Evolutionary conservation across 2,113 vertebrate genomes (phyloP).

Genomic region (Illadopsis cleaveri): DNA sequence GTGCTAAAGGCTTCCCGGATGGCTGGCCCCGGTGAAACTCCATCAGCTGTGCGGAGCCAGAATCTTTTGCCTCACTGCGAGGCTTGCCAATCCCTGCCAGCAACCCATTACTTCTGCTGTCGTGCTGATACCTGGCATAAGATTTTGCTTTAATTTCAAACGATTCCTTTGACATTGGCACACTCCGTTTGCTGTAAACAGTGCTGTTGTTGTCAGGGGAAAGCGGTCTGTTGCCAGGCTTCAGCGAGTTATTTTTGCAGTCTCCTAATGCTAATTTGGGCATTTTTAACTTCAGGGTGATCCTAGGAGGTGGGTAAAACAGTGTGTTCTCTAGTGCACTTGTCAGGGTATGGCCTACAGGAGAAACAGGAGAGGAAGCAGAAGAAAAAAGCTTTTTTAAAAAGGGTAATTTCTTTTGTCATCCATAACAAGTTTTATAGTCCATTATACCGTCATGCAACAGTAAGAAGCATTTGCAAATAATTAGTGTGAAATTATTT

Average conservation of each 20-base stretch:
- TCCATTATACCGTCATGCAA: background rate
- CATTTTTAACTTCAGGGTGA: constrained; percentile 98
- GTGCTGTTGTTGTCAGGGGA: constrained; percentile 80
- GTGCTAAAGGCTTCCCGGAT: constrained; percentile 80
- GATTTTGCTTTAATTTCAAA: constrained; percentile 77
- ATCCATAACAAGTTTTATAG: background rate
- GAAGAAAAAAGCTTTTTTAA: background rate
- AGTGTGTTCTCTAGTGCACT: constrained; percentile 84
- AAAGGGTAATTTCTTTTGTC: background rate
- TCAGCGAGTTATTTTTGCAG: constrained; percentile 76
- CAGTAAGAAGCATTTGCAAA: background rate
- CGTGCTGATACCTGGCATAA: constrained; percentile 74
- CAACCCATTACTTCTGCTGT: constrained; percentile 82
- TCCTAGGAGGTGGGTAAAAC: constrained; percentile 89
- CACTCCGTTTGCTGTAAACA: constrained; percentile 50
- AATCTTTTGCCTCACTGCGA: constrained; percentile 57
- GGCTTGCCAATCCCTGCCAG: constrained; percentile 68
- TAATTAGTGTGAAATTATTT: background rate
- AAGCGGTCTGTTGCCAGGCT: constrained; percentile 80
- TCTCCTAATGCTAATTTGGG: constrained; percentile 84
- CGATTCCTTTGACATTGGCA: constrained; percentile 66
- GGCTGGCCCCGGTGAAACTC: constrained; percentile 75
- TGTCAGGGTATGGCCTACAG: constrained; percentile 83
- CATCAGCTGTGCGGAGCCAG: constrained; percentile 5
- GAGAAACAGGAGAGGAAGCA: background rate